These are phyloP conservation scores for Agrochola lota DNA, from an alignment of 2,888 invertebrate species.

Conservation along the genomic window DNA sequence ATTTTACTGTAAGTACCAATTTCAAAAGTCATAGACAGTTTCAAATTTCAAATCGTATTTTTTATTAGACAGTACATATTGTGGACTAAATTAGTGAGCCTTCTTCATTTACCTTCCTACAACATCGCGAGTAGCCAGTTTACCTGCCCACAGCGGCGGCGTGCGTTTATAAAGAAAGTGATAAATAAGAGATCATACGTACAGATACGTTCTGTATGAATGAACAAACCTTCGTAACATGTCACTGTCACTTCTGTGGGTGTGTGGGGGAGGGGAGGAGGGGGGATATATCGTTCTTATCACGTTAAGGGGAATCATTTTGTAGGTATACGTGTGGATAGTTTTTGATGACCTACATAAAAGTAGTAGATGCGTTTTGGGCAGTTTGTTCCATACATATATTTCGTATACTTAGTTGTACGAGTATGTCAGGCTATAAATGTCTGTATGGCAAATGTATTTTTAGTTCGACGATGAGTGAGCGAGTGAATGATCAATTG, in stretches of 20 bases:
- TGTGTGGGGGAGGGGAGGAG: not conserved
- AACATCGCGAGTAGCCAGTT: not conserved
- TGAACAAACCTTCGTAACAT: slow-evolving; percentile 39
- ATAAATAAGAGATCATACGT: slow-evolving; percentile 43
- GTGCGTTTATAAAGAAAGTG: slow-evolving; percentile 35
- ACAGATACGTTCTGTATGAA: slow-evolving; percentile 6
- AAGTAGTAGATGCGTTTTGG: not conserved
- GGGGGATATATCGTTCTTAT: slow-evolving; percentile 10
- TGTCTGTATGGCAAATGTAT: not conserved
- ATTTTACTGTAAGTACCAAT: too few relatives aligned
- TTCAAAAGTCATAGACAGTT: too few relatives aligned
- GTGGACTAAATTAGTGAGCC: too few relatives aligned
- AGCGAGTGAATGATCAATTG: not conserved
- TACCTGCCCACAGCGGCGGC: not conserved
- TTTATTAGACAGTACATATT: too few relatives aligned
- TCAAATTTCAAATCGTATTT: too few relatives aligned
- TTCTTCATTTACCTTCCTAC: not conserved
- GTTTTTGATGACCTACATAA: slow-evolving; percentile 20
- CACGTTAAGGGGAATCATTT: slow-evolving; percentile 9
- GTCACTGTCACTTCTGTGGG: slow-evolving; percentile 28
- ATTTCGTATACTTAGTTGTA: too few relatives aligned
- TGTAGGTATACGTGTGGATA: not conserved
- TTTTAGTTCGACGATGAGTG: not conserved
- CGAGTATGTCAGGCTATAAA: not conserved
- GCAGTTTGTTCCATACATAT: not conserved